phyloP scores from a whole-genome alignment of 2,113 vertebrate genomes.

The Tachysurus vachellii region DNA sequence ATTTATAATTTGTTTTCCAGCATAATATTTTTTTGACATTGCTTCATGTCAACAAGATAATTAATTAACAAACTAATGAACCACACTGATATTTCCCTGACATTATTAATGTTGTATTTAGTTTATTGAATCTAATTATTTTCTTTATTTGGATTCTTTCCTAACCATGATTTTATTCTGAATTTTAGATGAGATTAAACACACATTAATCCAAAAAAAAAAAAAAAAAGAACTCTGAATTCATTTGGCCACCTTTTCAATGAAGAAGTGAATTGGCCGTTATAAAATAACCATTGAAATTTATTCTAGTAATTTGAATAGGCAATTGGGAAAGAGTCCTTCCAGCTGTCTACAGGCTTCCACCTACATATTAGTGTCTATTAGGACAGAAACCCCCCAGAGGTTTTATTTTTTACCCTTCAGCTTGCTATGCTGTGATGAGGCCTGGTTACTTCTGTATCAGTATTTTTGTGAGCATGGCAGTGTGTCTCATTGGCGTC shows the following conservation, averaged over 20 bases:
- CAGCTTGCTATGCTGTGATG: background rate
- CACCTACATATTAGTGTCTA: background rate
- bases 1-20: background rate
- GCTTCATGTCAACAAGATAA: background rate
- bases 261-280: background rate
- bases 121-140: background rate
- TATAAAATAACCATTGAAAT: background rate
- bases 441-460: background rate
- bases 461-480: background rate
- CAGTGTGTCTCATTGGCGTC: background rate
- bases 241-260: too few species aligned
- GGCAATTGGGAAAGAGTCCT: background rate
- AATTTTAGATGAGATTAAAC: background rate
- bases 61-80: background rate
- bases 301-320: background rate
- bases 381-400: background rate
- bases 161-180: background rate
- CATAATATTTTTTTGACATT: background rate
- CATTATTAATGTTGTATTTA: background rate
- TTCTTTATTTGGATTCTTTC: background rate
- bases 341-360: background rate
- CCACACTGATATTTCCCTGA: background rate
- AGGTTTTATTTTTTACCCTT: slow-evolving; percentile 15
- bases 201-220: background rate
- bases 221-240: background rate